Evolutionary conservation across 2,888 invertebrate genomes (phyloP).

Genomic region (Dryomyza anilis): DNA sequence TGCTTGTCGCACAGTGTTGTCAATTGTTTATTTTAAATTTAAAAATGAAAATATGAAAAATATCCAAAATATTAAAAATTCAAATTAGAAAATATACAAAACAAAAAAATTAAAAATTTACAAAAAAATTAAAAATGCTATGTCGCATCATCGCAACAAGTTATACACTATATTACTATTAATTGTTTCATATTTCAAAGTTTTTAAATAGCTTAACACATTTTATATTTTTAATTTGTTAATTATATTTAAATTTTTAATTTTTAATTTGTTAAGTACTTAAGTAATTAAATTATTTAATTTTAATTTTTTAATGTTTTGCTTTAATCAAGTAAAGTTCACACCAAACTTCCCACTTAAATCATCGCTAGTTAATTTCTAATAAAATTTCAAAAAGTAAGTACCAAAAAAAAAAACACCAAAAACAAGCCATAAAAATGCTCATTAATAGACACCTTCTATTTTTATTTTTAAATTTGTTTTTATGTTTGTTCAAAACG

Average conservation of each 20-base stretch:
- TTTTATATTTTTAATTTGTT: neutral
- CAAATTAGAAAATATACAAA: no score
- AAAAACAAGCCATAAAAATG: neutral
- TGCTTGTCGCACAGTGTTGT: conserved; percentile 8
- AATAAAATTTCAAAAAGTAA: neutral
- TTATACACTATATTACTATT: neutral
- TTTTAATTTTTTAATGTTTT: no score
- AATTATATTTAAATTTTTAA: neutral
- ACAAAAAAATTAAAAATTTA: no score
- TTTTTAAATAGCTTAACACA: neutral
- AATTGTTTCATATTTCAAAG: neutral
- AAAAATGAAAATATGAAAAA: no score
- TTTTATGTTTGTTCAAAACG: neutral
- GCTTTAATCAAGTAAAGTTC: no score
- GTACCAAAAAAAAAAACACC: neutral
- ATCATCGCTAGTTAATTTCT: no score
- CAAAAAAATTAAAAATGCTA: no score
- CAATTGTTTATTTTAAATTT: no score
- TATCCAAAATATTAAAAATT: no score
- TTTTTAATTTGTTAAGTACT: neutral
- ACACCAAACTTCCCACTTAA: neutral
- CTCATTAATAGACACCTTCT: neutral
- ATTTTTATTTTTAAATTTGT: no score
- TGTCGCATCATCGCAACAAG: no score
- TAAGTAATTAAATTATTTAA: no score